Evolutionary conservation across 2,113 vertebrate species (phyloP).

Genomic region (Coptodon bakossiorum): DNA sequence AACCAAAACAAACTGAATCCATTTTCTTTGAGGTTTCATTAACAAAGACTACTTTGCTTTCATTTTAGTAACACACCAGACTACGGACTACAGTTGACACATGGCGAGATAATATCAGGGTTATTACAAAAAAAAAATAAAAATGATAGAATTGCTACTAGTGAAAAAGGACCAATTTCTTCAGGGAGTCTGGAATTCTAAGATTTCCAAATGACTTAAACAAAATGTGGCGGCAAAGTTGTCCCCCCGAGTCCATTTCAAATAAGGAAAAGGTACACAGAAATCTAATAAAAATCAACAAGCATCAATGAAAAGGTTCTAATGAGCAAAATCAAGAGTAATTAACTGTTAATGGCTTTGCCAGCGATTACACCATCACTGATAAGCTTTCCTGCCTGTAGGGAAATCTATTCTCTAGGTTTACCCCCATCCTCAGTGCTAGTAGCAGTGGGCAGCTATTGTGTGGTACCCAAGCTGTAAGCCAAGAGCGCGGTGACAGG

Average conservation of each 20-base stretch:
- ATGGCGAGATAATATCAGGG: neutral
- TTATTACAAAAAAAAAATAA: too few relatives aligned
- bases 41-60: neutral
- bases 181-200: neutral
- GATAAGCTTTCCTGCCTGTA: neutral
- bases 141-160: neutral
- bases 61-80: neutral
- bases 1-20: neutral
- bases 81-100: neutral
- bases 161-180: neutral
- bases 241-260: neutral
- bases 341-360: neutral
- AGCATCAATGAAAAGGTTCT: neutral
- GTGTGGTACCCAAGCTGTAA: neutral
- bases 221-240: neutral
- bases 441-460: neutral
- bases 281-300: neutral
- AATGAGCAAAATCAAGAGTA: neutral
- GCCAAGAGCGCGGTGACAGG: neutral
- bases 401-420: neutral
- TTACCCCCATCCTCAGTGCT: neutral
- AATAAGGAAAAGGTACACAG: neutral
- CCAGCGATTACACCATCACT: neutral
- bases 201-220: neutral
- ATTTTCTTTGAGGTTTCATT: neutral